phyloP scores from a whole-genome alignment of 2,797 vertebrate genomes.

The Euthynnus affinis region DNA sequence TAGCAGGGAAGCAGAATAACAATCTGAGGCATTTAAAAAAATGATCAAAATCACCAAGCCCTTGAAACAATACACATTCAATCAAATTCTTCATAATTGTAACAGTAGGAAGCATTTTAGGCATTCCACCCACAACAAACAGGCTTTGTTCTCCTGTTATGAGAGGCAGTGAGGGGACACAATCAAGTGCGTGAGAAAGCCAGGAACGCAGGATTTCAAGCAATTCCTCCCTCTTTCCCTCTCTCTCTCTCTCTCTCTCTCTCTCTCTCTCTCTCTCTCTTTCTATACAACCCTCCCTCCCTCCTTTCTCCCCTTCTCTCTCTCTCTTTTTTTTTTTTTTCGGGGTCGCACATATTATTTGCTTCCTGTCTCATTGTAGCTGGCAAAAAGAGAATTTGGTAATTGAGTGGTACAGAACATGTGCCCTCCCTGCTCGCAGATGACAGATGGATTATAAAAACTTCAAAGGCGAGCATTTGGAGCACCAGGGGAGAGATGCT shows the following conservation, averaged over 20 bases:
- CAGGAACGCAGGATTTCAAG: slow-evolving; percentile 92
- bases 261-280: slow-evolving; percentile 75
- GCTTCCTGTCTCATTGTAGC: slow-evolving; percentile 93
- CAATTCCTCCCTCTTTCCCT: slow-evolving; percentile 88
- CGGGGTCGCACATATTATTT: slow-evolving; percentile 91
- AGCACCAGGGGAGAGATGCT: slow-evolving; percentile 98
- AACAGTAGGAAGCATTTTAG: slow-evolving; percentile 86
- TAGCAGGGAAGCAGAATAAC: slow-evolving; percentile 71
- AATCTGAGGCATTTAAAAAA: slow-evolving; percentile 74
- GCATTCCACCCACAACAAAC: slow-evolving; percentile 87
- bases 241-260: slow-evolving; percentile 74
- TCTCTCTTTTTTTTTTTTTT: slow-evolving; percentile 49
- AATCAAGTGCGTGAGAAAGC: slow-evolving; percentile 91
- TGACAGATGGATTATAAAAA: slow-evolving; percentile 99
- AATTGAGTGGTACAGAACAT: slow-evolving; percentile 98
- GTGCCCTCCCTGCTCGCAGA: slow-evolving; percentile 98
- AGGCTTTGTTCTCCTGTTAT: slow-evolving; percentile 89
- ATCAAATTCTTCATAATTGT: slow-evolving; percentile 86
- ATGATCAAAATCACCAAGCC: slow-evolving; percentile 80
- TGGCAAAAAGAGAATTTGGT: slow-evolving; percentile 95
- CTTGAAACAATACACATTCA: slow-evolving; percentile 87
- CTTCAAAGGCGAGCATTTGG: slow-evolving; percentile 98
- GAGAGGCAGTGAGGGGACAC: slow-evolving; percentile 84
- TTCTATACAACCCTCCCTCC: slow-evolving; percentile 54
- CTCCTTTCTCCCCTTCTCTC: not conserved